Conservation (phyloP, 1,140 invertebrate species). For the Drosophila willistoni region DNA sequence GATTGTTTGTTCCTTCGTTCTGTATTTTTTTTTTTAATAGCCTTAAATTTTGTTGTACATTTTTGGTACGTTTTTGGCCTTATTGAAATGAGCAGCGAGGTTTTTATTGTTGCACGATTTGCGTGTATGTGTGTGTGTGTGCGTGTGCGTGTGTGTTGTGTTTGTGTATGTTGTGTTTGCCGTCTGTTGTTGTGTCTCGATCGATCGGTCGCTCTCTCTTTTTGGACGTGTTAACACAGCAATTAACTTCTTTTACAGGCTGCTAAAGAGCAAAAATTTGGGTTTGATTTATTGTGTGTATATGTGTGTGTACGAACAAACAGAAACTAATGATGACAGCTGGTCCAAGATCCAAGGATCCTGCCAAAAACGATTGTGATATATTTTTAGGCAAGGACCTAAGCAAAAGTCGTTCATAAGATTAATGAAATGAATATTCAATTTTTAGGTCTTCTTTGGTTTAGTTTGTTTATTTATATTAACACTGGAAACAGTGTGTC, state of each 20-base stretch:
- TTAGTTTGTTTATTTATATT: conserved; percentile 24
- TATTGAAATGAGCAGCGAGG: conserved; percentile 69
- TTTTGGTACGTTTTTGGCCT: conserved; percentile 47
- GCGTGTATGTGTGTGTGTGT: conserved; percentile 14
- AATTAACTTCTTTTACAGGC: conserved; percentile 75
- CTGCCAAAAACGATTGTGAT: not conserved
- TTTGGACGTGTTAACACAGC: conserved; percentile 70
- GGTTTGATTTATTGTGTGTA: conserved; percentile 56
- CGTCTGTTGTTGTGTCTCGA: conserved; percentile 30
- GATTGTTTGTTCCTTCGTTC: conserved; percentile 49
- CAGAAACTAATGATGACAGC: conserved; percentile 37
- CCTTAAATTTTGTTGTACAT: conserved; percentile 59
- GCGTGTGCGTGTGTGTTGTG: conserved; percentile 22
- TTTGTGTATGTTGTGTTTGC: conserved; percentile 24
- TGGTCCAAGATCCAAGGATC: conserved; percentile 10
- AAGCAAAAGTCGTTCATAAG: too few relatives aligned
- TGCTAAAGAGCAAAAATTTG: conserved; percentile 52
- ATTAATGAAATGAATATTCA: conserved; percentile 1
- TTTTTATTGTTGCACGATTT: conserved; percentile 17
- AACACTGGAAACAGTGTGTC: conserved; percentile 45
- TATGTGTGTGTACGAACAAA: conserved; percentile 31
- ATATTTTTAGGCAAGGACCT: too few relatives aligned
- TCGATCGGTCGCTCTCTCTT: conserved; percentile 6
- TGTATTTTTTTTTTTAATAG: conserved; percentile 56
- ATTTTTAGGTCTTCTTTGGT: not conserved